phyloP scores from a whole-genome alignment of 2,113 vertebrate species.

The Quiscalus mexicanus region DNA sequence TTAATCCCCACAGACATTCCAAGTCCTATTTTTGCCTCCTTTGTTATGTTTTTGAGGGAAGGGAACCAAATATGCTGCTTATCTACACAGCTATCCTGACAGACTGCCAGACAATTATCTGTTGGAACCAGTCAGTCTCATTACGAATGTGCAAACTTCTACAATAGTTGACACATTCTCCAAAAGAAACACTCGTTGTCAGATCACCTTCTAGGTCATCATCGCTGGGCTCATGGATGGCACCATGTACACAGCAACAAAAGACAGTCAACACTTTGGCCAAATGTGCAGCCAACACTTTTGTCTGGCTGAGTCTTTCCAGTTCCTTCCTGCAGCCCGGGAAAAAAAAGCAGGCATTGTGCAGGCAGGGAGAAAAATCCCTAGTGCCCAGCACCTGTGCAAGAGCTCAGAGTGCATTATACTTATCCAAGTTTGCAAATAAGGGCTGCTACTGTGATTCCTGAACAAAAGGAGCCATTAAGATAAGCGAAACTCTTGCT shows the following conservation, averaged over 20 bases:
- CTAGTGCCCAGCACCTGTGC: constrained; percentile 51
- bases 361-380: background rate
- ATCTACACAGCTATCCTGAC: constrained; percentile 1
- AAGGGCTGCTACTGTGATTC: constrained; percentile 50
- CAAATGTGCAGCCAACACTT: constrained; percentile 47
- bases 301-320: constrained; percentile 16
- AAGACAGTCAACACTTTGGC: constrained; percentile 1
- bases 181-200: constrained; percentile 22
- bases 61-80: background rate
- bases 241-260: constrained; percentile 2
- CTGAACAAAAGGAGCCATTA: constrained; percentile 57
- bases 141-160: background rate
- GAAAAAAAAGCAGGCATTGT: constrained; percentile 21
- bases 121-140: constrained; percentile 1
- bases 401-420: constrained; percentile 19
- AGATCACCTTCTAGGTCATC: constrained; percentile 35
- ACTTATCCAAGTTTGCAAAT: constrained; percentile 53
- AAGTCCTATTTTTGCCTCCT: background rate
- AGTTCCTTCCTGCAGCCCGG: constrained; percentile 43
- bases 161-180: background rate
- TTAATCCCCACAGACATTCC: background rate
- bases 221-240: background rate
- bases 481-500: constrained; percentile 34
- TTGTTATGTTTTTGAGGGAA: background rate
- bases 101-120: constrained; percentile 7